Base-by-base conservation (phyloP, 1,140 invertebrate species). In the Apis laboriosa region DNA sequence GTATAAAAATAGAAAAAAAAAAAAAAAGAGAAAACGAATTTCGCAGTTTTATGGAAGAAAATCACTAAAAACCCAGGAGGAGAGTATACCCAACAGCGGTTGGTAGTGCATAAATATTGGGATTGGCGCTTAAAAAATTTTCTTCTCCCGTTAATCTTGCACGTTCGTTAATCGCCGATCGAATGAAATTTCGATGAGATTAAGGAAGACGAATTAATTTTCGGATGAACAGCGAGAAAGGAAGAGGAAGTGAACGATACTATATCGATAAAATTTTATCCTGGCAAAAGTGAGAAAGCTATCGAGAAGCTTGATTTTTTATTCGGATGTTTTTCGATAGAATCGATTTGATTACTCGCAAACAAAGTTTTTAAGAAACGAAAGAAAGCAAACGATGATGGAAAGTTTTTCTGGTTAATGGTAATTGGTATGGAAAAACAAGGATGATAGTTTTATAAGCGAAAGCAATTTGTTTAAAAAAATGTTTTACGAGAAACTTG, bases 61-160 rank as follows among this genome's bases (percentile, higher is more conserved):
- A 56, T 49, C 43, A 7, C n/a, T 17, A 56, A 49, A 66, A 13
- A 17, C 19, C 28, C 28, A 34, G 11, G 43, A 0, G 63, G 43
- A 76, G 73, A 24, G 67, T 28, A 21, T 4, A 77, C 73, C 34
- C 8, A 8, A 1, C 72, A 0, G 3, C 11, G 55, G 11, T 76
- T 61, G 49, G 49, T 76, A 60, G 13, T 17, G 55, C 17, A 34
- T 63, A 76, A 81, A 81, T 81, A 76, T 81, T 80, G 67, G 51
- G 13, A 60, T 4, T 43, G 24, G 67, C 61, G 78, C 49, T 79
- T 19, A n/a, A 80, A 78, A 74, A 80, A 9, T 64, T 43, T 60
- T 43, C 51, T 1, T 28, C 17, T 8, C n/a, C 3, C 17, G 79
- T 51, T 81, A 58, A 51, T 75, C 56, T 24, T 61, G 34, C n/a